A percentile compares a stretch with the other conserved stretches of the same genome.
Conservation (phyloP, 30 jellyfish, hydroid and myxozoan species). For the Turritopsis dohrnii region DNA sequence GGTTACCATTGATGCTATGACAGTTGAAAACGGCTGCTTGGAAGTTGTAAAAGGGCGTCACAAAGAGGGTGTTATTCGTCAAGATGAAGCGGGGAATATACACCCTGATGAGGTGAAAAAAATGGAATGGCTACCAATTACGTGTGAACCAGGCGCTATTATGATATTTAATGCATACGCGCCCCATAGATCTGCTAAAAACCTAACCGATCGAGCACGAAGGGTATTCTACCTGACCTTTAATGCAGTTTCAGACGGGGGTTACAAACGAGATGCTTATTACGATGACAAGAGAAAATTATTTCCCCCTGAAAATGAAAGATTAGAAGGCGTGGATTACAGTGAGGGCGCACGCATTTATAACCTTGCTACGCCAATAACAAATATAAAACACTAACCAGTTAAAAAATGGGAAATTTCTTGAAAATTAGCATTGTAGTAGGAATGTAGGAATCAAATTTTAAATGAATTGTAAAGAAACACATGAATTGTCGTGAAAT, state of each 20-base stretch:
- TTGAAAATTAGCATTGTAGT: too few relatives aligned
- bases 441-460: too few relatives aligned
- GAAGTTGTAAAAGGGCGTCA: conserved; percentile 6
- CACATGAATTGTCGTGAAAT: too few relatives aligned
- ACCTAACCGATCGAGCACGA: conserved; percentile 18
- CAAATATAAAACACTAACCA: background rate
- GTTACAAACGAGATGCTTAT: background rate
- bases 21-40: conserved; percentile 16
- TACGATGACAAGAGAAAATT: background rate
- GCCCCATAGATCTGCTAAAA: conserved; percentile 21
- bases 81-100: conserved; percentile 5
- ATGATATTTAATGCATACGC: conserved; percentile 10
- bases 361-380: background rate
- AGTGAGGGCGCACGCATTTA: conserved; percentile 11
- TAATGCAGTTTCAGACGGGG: conserved; percentile 15
- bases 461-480: too few relatives aligned
- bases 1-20: conserved; percentile 19
- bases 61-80: conserved; percentile 19
- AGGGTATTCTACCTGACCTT: conserved; percentile 12
- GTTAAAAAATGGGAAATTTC: background rate
- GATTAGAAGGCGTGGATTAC: conserved; percentile 1
- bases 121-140: conserved; percentile 6
- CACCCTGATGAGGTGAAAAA: background rate
- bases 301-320: conserved; percentile 1
- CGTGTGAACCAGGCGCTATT: conserved; percentile 15